Conservation (phyloP, 2,888 invertebrate species). For the Melanotus villosus region DNA sequence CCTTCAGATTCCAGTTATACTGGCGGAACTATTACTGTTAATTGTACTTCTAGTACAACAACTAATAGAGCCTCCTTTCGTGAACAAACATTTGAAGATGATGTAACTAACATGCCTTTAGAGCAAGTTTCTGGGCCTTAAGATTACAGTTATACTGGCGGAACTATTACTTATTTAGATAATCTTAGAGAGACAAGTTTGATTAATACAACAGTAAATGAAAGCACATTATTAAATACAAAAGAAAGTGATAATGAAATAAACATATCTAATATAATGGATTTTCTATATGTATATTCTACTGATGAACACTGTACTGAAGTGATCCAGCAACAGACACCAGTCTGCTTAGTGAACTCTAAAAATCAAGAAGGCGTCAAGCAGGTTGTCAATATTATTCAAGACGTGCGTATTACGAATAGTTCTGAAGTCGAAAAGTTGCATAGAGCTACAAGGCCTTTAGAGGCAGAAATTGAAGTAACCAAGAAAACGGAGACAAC, state of each 20-base stretch:
- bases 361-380: not conserved
- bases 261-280: not conserved
- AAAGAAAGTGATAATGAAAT: not conserved
- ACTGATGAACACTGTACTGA: not conserved
- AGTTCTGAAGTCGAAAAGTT: not conserved
- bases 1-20: too few relatives aligned
- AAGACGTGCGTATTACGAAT: not conserved
- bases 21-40: too few relatives aligned
- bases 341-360: not conserved
- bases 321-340: not conserved
- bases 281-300: slow-evolving; percentile 4
- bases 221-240: not conserved
- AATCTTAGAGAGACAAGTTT: too few relatives aligned
- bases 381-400: not conserved
- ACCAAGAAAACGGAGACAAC: not conserved
- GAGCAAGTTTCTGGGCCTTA: too few relatives aligned
- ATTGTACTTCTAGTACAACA: too few relatives aligned
- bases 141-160: too few relatives aligned
- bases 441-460: not conserved
- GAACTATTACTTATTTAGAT: too few relatives aligned
- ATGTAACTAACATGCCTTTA: too few relatives aligned
- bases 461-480: not conserved
- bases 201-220: too few relatives aligned
- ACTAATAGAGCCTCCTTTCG: too few relatives aligned
- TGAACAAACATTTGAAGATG: too few relatives aligned